These are phyloP conservation scores for Nomada ferruginata DNA, from an alignment of 2,888 invertebrate genomes.

Conservation along the genomic window DNA sequence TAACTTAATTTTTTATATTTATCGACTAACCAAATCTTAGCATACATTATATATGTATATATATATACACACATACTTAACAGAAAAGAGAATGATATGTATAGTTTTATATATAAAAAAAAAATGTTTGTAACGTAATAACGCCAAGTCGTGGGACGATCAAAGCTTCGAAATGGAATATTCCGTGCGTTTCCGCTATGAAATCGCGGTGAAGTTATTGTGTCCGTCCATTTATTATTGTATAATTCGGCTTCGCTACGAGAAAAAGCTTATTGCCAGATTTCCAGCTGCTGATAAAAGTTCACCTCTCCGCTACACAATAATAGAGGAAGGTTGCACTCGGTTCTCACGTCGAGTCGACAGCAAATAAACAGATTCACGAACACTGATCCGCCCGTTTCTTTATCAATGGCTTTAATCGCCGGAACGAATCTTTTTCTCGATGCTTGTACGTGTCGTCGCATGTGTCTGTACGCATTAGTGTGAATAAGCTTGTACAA, in stretches of 20 bases:
- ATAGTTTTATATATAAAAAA: constrained; percentile 52
- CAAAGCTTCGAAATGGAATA: constrained; percentile 12
- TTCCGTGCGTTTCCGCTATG: constrained; percentile 25
- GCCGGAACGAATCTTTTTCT: constrained; percentile 33
- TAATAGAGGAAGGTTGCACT: neutral
- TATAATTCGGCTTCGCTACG: constrained; percentile 40
- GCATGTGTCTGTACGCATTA: constrained; percentile 65
- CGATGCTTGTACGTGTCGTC: constrained; percentile 65
- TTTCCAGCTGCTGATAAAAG: constrained; percentile 43
- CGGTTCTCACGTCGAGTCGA: neutral
- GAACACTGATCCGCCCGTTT: neutral
- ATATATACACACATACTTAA: constrained; percentile 56
- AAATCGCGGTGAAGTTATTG: too few species aligned
- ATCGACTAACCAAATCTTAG: constrained; percentile 80
- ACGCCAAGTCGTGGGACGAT: constrained; percentile 34
- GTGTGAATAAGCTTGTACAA: constrained; percentile 70
- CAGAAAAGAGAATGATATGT: constrained; percentile 52
- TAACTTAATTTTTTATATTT: constrained; percentile 66
- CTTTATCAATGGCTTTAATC: constrained; percentile 56
- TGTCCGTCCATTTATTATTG: constrained; percentile 6
- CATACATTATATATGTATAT: constrained; percentile 62
- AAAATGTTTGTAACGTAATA: constrained; percentile 27
- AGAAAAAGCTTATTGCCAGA: constrained; percentile 32
- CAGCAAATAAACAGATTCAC: neutral
- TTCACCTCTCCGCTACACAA: neutral